These are phyloP conservation scores for Acinonyx jubatus DNA, from an alignment of 2,113 vertebrate genomes.

Conservation along the genomic window DNA sequence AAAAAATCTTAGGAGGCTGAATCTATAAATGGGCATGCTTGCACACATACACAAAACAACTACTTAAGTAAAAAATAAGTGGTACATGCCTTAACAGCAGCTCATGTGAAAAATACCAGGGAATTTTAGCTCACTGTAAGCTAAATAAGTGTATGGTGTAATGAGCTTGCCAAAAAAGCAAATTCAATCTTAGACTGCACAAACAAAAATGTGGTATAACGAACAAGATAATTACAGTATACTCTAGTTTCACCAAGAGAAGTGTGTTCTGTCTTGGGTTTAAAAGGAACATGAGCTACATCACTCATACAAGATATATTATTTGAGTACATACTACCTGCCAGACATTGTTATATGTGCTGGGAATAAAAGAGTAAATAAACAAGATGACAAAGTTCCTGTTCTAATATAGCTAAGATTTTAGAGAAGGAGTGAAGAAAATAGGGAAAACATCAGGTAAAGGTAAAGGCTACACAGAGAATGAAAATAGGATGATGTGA, in stretches of 20 bases:
- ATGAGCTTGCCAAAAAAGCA: not conserved
- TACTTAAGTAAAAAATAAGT: not conserved
- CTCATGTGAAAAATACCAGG: not conserved
- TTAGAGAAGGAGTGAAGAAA: not conserved
- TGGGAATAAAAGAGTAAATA: not conserved
- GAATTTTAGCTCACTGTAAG: slow-evolving; percentile 2
- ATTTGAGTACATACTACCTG: not conserved
- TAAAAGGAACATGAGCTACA: not conserved
- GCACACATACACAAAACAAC: not conserved
- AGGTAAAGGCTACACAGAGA: not conserved
- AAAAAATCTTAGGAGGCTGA: not conserved
- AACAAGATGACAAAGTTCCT: not conserved
- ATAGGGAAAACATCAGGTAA: not conserved
- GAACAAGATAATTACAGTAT: slow-evolving; percentile 31
- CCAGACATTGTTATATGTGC: not conserved
- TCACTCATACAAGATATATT: not conserved
- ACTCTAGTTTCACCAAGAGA: not conserved
- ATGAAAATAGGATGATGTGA: not conserved
- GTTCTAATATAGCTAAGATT: not conserved
- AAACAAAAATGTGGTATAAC: slow-evolving; percentile 12
- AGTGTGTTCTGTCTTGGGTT: not conserved
- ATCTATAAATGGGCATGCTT: not conserved
- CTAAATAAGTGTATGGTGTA: not conserved
- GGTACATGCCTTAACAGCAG: not conserved
- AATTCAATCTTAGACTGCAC: slow-evolving; percentile 10